Base-by-base conservation (phyloP, 2,888 invertebrate species). In the Heliconius hortense region DNA sequence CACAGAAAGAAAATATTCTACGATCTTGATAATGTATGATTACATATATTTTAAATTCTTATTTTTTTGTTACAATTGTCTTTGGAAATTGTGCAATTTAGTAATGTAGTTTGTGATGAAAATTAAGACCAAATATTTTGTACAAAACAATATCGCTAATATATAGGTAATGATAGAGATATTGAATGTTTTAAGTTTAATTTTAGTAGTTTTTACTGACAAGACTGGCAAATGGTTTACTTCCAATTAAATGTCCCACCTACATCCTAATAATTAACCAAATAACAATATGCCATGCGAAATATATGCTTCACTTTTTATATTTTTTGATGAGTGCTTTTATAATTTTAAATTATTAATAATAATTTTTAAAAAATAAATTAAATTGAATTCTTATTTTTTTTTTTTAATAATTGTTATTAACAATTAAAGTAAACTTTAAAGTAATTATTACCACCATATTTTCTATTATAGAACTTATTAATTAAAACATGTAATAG, bases 71-170 rank as follows among this genome's bases (percentile, higher is more conserved):
- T 24, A 11, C 11, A 10, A 24, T 24, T 66, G 0, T 13, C 31
- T 76, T 35, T 67, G 15, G 2, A 28, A 68, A 21, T 5, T 0
- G 4, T 53, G 18, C 4, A n/a, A 21, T 39, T 26, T 70, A 28
- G 21, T 48, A 11, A 39, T 10, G 13, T 5, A 10, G 24, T 60
- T 71, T 26, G 70, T 71, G 60, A 71, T 59, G 26, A 71, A 35
- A 62, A 7, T 4, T 18, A 48, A 73, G 63, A 71, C 63, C 71
- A 77, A 76, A 73, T 68, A n/a, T 73, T 62, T 59, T 74, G 77
- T 76, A 77, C 71, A 77, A 73, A 74, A 64, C 56, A 26, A 53
- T 60, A 70, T 73, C 24, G 43, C 24, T 70, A 56, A 70, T 56
- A 56, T 48, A 70, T 64, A 64, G 31, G 26, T 68, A 63, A 48